Percentiles rank a stretch among this genome's conserved stretches.
These are phyloP conservation scores for Hipposideros larvatus DNA, from an alignment of 2,797 vertebrate genomes.

Conservation along the genomic window DNA sequence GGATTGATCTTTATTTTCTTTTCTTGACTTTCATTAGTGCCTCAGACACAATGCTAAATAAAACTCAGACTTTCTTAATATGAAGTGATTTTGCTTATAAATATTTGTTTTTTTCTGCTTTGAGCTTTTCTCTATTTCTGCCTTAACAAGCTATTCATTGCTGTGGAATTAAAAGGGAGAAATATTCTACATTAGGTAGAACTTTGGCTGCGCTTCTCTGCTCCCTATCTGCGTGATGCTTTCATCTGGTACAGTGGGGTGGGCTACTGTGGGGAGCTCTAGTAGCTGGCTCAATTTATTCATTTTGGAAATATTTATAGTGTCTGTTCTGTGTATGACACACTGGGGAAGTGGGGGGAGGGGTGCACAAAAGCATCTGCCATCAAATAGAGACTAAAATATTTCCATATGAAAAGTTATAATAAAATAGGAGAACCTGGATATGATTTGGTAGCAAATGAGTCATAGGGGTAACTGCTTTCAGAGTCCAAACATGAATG, in stretches of 20 bases:
- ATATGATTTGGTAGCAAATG: slow-evolving; percentile 14
- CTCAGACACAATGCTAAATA: slow-evolving; percentile 74
- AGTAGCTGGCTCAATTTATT: neutral
- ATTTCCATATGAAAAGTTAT: neutral
- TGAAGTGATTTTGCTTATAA: slow-evolving; percentile 69
- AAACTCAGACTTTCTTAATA: slow-evolving; percentile 69
- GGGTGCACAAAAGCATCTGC: neutral
- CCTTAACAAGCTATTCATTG: slow-evolving; percentile 39
- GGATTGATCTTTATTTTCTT: slow-evolving; percentile 62
- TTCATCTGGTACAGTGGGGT: neutral
- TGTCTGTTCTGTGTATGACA: neutral
- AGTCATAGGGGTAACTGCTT: neutral
- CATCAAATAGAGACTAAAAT: slow-evolving; percentile 10
- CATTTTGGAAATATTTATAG: slow-evolving; percentile 6
- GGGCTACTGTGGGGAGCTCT: neutral
- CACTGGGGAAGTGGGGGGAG: neutral
- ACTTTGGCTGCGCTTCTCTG: neutral
- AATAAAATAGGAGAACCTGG: neutral
- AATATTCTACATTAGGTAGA: neutral
- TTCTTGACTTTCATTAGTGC: slow-evolving; percentile 67
- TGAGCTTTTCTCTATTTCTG: slow-evolving; percentile 41
- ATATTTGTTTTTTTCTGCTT: slow-evolving; percentile 51
- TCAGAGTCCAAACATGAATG: slow-evolving; percentile 36
- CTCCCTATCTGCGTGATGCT: neutral
- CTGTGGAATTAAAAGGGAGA: slow-evolving; percentile 43